Conservation (phyloP, 2,113 vertebrate genomes). For the Phycodurus eques region DNA sequence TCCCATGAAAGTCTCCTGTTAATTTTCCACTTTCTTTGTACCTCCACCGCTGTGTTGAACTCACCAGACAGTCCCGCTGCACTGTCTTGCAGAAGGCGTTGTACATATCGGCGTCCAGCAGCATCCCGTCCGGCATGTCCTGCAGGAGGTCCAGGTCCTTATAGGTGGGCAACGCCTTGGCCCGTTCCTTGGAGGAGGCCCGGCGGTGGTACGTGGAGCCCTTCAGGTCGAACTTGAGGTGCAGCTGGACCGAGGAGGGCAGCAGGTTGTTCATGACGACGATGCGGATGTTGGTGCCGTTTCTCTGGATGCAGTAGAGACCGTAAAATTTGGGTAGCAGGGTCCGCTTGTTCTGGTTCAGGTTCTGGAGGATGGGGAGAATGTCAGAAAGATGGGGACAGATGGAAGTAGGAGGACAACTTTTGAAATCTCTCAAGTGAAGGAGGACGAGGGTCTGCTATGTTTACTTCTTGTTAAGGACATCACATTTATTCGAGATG, state of each 20-base stretch:
- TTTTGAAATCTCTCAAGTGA: no score
- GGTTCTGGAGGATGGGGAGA: slow-evolving; percentile 71
- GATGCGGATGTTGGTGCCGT: slow-evolving; percentile 91
- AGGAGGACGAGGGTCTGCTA: no score
- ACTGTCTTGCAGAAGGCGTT: slow-evolving; percentile 88
- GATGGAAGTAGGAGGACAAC: not conserved
- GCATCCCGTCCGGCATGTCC: slow-evolving; percentile 79
- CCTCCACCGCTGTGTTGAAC: not conserved
- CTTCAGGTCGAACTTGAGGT: slow-evolving; percentile 91
- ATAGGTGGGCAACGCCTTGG: slow-evolving; percentile 81
- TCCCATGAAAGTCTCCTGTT: no score
- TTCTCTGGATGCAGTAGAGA: slow-evolving; percentile 88
- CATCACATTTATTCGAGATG: no score
- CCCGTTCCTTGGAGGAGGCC: slow-evolving; percentile 84
- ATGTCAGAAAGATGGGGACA: not conserved
- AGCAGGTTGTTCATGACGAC: slow-evolving; percentile 96
- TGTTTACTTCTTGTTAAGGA: not conserved
- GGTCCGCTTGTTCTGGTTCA: slow-evolving; percentile 93
- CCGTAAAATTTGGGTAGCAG: slow-evolving; percentile 94
- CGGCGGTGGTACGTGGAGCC: slow-evolving; percentile 91
- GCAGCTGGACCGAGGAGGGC: slow-evolving; percentile 85
- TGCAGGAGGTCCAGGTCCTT: slow-evolving; percentile 94
- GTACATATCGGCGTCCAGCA: slow-evolving; percentile 83
- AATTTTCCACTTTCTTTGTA: not conserved
- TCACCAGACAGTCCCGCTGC: slow-evolving; percentile 90